Base-by-base conservation (phyloP, 2,113 vertebrate species). In the Rana temporaria region DNA sequence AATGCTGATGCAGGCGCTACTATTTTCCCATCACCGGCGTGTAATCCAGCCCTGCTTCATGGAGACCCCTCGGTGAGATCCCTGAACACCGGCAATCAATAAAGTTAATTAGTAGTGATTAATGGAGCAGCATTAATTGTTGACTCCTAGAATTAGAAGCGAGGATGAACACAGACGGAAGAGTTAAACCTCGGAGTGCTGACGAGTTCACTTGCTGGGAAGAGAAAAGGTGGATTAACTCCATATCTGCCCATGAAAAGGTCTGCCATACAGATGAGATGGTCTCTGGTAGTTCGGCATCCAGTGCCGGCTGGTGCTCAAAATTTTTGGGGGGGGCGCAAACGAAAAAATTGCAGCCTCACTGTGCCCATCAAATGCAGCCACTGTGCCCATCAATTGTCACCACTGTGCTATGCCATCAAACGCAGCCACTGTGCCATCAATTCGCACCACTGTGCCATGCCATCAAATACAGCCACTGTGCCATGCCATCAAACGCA, bases 21-120 rank as follows among this genome's bases (percentile, higher is more conserved):
- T 66, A 82, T 81, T 72, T 73, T 83, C 63, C 81, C 53, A 76
- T 83, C 55, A 75, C 56, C 20, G n/a, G n/a, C n/a, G 22, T 83
- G 34, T 67, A 83, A 83, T 83, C 64, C 64, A 32, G 67, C 81
- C 81, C 22, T 20, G 70, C 72, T 67, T 55, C 63, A 60, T 19
- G 34, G 63, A 68, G 72, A 83, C 81, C 81, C 81, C 81, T 57
- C 48, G 57, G 71, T 60, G 81, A 32, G 52, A 60, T 75, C 71
- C 81, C 81, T 64, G 60, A 66, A 24, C 64, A 52, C 81, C 84
- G 88, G 87, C 88, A 92, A 93, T 97, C 96, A 92, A 95, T 96
- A 93, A 78, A 87, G 93, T 95, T 95, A 96, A 97, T 96, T 96
- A 96, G 93, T 91, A 92, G 88, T 94, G 95, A 96, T 95, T 93